These are phyloP conservation scores for Ammodramus savannarum DNA, from an alignment of 2,113 vertebrate genomes.

Conservation along the genomic window DNA sequence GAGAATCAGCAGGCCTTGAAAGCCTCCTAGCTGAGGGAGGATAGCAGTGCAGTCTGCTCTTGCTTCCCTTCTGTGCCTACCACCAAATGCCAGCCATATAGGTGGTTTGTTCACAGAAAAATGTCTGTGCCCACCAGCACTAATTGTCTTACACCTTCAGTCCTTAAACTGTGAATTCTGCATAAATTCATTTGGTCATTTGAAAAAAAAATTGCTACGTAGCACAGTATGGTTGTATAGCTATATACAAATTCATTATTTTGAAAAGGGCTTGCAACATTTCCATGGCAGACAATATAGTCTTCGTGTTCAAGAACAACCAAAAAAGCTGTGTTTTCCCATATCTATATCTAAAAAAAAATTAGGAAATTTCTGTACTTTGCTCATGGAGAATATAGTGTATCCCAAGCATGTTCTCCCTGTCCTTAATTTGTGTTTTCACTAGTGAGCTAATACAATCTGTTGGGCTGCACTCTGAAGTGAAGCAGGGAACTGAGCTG, in stretches of 20 bases:
- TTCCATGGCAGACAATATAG: not conserved
- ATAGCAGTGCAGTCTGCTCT: not conserved
- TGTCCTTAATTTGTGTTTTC: not conserved
- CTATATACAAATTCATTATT: not conserved
- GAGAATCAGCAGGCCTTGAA: not conserved
- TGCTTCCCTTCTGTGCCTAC: not conserved
- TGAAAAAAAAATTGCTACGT: not conserved
- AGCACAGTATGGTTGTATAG: not conserved
- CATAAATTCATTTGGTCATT: not conserved
- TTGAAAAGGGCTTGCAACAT: not conserved
- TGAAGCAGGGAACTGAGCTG: not conserved
- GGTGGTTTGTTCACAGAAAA: not conserved
- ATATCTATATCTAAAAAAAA: not conserved
- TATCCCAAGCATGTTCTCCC: not conserved
- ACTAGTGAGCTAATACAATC: not conserved
- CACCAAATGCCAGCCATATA: not conserved
- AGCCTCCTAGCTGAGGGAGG: not conserved
- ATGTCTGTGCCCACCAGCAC: not conserved
- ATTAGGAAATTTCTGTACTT: not conserved
- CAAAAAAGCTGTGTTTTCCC: not conserved
- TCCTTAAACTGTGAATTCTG: not conserved
- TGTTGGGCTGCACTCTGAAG: not conserved
- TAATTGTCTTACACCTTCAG: not conserved
- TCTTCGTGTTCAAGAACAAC: not conserved
- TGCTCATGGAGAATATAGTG: not conserved